These are phyloP conservation scores for Odontomachus brunneus DNA, from an alignment of 1,140 invertebrate genomes.

Conservation along the genomic window DNA sequence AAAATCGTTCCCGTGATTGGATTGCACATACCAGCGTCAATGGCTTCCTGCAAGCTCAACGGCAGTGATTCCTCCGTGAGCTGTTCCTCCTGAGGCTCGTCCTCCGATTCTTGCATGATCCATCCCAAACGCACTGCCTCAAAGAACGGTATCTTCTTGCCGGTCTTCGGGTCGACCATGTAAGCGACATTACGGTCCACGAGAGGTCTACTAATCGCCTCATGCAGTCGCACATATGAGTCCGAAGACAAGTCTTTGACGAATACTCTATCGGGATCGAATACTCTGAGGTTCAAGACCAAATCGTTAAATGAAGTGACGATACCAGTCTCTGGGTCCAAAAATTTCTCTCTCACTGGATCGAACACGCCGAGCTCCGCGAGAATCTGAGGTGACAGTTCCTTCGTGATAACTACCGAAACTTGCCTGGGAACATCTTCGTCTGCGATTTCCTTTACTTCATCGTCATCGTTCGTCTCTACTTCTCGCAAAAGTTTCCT, in stretches of 20 bases:
- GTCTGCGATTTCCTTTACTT: background rate
- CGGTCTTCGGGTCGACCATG: constrained; percentile 93
- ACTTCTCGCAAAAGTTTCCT: background rate
- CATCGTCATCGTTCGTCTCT: constrained; percentile 3
- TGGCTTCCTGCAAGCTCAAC: constrained; percentile 88
- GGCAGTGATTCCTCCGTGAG: constrained; percentile 73
- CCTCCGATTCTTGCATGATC: constrained; percentile 83
- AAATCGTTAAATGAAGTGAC: constrained; percentile 92
- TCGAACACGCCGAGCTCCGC: constrained; percentile 91
- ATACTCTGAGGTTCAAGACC: constrained; percentile 90
- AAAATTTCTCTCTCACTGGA: constrained; percentile 90
- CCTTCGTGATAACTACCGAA: constrained; percentile 84
- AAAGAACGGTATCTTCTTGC: constrained; percentile 92
- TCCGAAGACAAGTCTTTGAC: constrained; percentile 91
- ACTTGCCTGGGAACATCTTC: constrained; percentile 68
- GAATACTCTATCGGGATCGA: constrained; percentile 91
- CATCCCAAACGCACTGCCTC: constrained; percentile 91
- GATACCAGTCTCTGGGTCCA: constrained; percentile 91
- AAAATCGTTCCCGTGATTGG: constrained; percentile 88
- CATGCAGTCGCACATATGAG: constrained; percentile 89
- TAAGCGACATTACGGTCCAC: constrained; percentile 92
- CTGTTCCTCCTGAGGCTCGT: background rate
- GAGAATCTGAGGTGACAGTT: constrained; percentile 89
- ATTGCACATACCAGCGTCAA: constrained; percentile 89
- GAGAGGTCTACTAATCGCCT: constrained; percentile 90